Evolutionary conservation across 2,113 vertebrate genomes (phyloP).

Genomic region (Geococcyx californianus): DNA sequence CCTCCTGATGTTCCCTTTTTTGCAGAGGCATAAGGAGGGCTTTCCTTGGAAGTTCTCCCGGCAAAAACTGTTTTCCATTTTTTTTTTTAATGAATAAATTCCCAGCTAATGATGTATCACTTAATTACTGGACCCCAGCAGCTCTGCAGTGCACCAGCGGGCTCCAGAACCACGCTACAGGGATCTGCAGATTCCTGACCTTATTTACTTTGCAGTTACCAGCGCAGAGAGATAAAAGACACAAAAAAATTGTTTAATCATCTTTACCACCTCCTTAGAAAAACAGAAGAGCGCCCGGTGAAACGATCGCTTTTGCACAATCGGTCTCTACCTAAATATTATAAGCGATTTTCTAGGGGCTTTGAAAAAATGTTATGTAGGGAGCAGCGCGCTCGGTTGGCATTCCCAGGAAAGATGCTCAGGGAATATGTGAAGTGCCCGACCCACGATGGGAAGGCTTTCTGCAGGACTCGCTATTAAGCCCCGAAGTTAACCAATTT

Average conservation of each 20-base stretch:
- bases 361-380: neutral
- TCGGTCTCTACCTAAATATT: neutral
- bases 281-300: neutral
- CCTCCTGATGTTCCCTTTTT: neutral
- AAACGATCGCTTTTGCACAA: neutral
- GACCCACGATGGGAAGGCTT: neutral
- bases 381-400: neutral
- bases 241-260: neutral
- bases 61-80: neutral
- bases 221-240: neutral
- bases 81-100: neutral
- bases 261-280: neutral
- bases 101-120: fast-evolving
- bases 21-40: neutral
- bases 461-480: neutral
- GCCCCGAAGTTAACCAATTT: neutral
- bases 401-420: neutral
- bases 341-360: fast-evolving
- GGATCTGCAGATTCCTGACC: neutral
- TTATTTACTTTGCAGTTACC: neutral
- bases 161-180: neutral
- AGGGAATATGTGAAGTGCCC: neutral
- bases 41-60: neutral
- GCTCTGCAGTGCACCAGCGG: neutral
- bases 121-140: neutral